These are phyloP conservation scores for Euphydryas editha DNA, from an alignment of 2,888 invertebrate genomes.

Conservation along the genomic window DNA sequence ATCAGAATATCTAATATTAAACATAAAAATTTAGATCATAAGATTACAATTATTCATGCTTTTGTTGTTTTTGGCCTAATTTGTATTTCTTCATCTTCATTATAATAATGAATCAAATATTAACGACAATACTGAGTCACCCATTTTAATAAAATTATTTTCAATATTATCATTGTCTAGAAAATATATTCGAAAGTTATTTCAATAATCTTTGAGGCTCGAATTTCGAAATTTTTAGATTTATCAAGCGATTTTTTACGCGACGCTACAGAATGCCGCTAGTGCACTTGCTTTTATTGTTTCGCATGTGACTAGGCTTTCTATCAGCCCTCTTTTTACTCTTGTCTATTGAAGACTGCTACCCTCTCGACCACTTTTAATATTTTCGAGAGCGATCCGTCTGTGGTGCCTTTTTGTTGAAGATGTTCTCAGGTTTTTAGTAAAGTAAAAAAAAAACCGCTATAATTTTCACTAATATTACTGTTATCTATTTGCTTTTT, in stretches of 20 bases:
- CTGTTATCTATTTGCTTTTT: neutral
- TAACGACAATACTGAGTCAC: no score
- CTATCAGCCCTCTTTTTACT: constrained; percentile 17
- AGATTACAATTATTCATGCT: no score
- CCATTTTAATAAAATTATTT: neutral
- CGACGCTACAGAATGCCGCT: constrained; percentile 7
- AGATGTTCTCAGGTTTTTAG: neutral
- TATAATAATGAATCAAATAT: no score
- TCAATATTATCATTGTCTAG: neutral
- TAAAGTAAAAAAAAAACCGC: neutral
- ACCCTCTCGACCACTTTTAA: constrained; percentile 15
- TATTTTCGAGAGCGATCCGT: constrained; percentile 15
- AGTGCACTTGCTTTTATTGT: constrained; percentile 11
- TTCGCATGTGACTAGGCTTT: constrained; percentile 18
- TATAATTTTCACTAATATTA: neutral
- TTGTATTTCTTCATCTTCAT: no score
- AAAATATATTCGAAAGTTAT: neutral
- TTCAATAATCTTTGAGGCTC: neutral
- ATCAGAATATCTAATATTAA: no score
- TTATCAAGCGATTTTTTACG: constrained; percentile 5
- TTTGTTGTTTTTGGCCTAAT: no score
- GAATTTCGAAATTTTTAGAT: neutral
- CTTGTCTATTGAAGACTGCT: constrained; percentile 10
- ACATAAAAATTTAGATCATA: no score
- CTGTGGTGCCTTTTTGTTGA: constrained; percentile 1